Evolutionary conservation across 2,113 vertebrate species (phyloP).

Genomic region (Mionectes macconnelli): DNA sequence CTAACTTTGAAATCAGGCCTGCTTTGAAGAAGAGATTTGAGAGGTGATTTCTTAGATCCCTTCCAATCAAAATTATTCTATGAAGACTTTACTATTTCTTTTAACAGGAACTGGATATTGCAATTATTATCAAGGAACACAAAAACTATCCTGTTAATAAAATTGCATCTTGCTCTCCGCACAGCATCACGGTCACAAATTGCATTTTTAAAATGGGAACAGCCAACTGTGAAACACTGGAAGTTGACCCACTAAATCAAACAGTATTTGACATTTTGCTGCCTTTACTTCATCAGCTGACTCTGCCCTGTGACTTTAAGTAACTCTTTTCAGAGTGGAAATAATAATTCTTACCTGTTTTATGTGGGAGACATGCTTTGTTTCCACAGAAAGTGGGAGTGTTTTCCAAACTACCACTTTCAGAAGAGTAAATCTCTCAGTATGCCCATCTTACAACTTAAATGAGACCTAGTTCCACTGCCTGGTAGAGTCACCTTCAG

Average conservation of each 20-base stretch:
- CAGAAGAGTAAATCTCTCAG: not conserved
- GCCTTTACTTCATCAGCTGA: not conserved
- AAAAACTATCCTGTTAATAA: not conserved
- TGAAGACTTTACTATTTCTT: not conserved
- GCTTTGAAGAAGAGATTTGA: not conserved
- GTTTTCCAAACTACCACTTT: not conserved
- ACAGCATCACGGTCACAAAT: not conserved
- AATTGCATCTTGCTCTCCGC: not conserved
- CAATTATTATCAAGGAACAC: not conserved
- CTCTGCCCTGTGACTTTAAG: not conserved
- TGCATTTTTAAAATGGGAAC: not conserved
- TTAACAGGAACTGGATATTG: not conserved
- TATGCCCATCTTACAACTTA: not conserved
- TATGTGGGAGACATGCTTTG: not conserved
- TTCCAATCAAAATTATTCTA: not conserved
- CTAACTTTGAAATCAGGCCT: not conserved
- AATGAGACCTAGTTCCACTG: not conserved
- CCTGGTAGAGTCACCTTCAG: not conserved
- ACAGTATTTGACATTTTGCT: not conserved
- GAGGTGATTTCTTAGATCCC: not conserved
- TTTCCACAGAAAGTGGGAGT: not conserved
- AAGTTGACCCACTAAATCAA: not conserved
- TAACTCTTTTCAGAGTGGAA: not conserved
- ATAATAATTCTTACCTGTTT: not conserved
- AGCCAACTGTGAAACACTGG: not conserved